Percentiles rank a stretch among this genome's conserved stretches.
Evolutionary conservation across 2,113 vertebrate species (phyloP).

Genomic region (Myrmecophaga tridactyla): DNA sequence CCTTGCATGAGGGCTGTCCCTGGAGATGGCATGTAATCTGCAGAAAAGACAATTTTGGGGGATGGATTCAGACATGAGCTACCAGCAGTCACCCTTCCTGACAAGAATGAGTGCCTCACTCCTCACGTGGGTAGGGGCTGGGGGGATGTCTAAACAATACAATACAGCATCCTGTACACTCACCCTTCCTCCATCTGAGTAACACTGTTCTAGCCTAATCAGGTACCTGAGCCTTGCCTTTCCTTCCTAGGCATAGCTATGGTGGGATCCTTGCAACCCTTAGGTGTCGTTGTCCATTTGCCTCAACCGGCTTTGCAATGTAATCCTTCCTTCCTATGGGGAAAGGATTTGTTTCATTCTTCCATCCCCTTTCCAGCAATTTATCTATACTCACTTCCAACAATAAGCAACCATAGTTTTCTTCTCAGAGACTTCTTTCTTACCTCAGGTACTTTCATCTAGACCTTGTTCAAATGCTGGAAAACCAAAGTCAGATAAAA

Average conservation of each 20-base stretch:
- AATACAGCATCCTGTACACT: neutral
- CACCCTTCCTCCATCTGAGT: neutral
- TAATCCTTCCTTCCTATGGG: neutral
- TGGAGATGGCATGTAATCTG: neutral
- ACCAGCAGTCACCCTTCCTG: neutral
- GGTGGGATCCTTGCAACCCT: neutral
- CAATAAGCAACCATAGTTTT: neutral
- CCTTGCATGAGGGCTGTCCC: neutral
- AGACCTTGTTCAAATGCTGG: neutral
- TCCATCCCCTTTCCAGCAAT: neutral
- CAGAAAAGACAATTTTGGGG: neutral
- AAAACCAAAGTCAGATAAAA: neutral
- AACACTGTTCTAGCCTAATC: neutral
- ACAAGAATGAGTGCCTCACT: neutral
- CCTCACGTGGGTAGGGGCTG: too few species aligned
- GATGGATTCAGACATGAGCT: neutral
- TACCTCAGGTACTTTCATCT: neutral
- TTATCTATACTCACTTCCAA: neutral
- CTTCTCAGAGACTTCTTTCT: neutral
- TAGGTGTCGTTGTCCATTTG: neutral
- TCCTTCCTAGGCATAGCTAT: neutral
- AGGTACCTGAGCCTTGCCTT: neutral
- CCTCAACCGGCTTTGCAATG: neutral
- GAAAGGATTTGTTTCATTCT: neutral
- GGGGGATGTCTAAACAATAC: neutral